Conservation (phyloP, 1,140 invertebrate genomes). For the Drosophila kurseongensis region DNA sequence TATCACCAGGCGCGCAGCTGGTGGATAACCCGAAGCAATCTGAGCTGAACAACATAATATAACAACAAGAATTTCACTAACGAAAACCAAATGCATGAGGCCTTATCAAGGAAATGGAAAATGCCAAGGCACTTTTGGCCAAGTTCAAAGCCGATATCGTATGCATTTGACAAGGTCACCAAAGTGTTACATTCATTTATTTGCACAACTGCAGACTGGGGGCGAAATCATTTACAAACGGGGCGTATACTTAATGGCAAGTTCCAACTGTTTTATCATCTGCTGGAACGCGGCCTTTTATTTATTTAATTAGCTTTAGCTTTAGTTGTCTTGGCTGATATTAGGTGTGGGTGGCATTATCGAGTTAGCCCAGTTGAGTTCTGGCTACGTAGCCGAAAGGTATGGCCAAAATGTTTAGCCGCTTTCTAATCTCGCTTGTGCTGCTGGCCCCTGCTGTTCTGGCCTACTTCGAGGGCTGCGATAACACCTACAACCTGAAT, state of each 20-base stretch:
- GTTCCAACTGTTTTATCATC: slow-evolving; percentile 29
- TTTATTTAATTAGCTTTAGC: slow-evolving; percentile 54
- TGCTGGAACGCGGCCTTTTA: slow-evolving; percentile 37
- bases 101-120: slow-evolving; percentile 20
- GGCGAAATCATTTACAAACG: slow-evolving; percentile 20
- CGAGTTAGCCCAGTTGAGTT: slow-evolving; percentile 48
- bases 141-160: slow-evolving; percentile 65
- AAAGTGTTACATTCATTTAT: slow-evolving; percentile 18
- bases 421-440: slow-evolving; percentile 31
- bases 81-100: slow-evolving; percentile 7
- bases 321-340: slow-evolving; percentile 33
- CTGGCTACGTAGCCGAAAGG: slow-evolving; percentile 40
- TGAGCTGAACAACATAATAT: slow-evolving; percentile 1
- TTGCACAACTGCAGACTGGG: slow-evolving; percentile 55
- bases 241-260: slow-evolving; percentile 53
- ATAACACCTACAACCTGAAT: slow-evolving; percentile 48
- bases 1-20: slow-evolving; percentile 41
- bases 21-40: slow-evolving; percentile 30
- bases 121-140: slow-evolving; percentile 29
- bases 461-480: slow-evolving; percentile 71
- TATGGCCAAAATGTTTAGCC: slow-evolving; percentile 49
- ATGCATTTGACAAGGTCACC: slow-evolving; percentile 33
- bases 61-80: not conserved
- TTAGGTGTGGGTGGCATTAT: slow-evolving; percentile 49
- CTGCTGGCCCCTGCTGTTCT: slow-evolving; percentile 25